These are phyloP conservation scores for Danionella cerebrum DNA, from an alignment of 2,113 vertebrate species.

Conservation along the genomic window DNA sequence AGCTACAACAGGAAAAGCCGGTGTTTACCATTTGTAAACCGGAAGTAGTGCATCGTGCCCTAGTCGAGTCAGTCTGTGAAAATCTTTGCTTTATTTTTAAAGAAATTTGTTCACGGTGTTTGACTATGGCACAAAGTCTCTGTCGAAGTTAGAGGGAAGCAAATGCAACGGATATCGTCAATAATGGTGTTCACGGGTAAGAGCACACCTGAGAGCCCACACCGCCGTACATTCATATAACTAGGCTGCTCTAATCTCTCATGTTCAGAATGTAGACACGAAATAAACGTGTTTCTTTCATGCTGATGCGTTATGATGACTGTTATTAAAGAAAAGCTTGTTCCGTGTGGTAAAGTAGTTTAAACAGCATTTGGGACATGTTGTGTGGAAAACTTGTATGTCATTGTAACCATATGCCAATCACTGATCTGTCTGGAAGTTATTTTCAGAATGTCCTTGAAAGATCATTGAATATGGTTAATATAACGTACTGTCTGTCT, in stretches of 20 bases:
- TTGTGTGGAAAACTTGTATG: background rate
- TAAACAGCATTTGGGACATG: too few relatives aligned
- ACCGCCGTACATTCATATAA: background rate
- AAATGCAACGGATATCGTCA: background rate
- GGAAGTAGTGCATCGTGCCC: conserved; percentile 21
- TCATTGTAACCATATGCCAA: background rate
- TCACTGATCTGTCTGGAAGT: background rate
- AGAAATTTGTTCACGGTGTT: background rate
- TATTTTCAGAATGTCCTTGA: background rate
- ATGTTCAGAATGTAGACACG: too few relatives aligned
- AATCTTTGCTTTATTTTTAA: background rate
- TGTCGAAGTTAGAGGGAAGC: background rate
- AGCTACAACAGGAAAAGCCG: conserved; percentile 49
- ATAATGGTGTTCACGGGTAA: background rate
- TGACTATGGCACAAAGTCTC: background rate
- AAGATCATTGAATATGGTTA: too few relatives aligned
- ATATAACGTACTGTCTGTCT: too few relatives aligned
- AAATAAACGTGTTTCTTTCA: too few relatives aligned
- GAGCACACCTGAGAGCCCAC: background rate
- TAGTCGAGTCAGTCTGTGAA: background rate
- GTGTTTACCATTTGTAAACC: conserved; percentile 55
- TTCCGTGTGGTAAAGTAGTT: too few relatives aligned
- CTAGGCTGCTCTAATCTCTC: too few relatives aligned
- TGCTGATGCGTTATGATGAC: too few relatives aligned
- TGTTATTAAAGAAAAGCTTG: too few relatives aligned